Conservation (phyloP, 2,888 invertebrate genomes). For the Acutogordius australiensis region DNA sequence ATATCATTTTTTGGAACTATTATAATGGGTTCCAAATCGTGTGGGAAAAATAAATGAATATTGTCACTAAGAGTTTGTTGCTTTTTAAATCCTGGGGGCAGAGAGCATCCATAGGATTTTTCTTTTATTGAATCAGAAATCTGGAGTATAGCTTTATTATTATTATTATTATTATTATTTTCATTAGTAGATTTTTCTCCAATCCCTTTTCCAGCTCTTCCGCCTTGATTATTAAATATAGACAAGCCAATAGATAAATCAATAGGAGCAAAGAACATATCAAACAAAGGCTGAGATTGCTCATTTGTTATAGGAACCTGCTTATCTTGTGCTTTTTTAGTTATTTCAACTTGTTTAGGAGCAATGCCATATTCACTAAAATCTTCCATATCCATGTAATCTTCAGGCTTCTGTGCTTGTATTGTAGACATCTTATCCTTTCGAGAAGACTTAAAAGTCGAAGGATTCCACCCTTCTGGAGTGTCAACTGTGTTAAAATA, state of each 20-base stretch:
- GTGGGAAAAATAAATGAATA: too few species aligned
- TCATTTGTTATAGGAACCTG: too few species aligned
- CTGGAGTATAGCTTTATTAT: too few species aligned
- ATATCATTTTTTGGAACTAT: neutral
- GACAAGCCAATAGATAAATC: neutral
- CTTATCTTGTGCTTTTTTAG: neutral
- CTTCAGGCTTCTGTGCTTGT: constrained; percentile 35
- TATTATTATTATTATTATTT: too few species aligned
- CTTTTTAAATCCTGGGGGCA: neutral
- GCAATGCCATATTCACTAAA: constrained; percentile 76
- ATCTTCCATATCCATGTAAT: constrained; percentile 97
- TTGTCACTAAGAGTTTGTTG: too few species aligned
- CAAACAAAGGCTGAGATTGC: too few species aligned
- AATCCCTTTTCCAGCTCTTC: neutral
- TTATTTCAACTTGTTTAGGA: constrained; percentile 37
- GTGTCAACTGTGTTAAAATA: constrained; percentile 86
- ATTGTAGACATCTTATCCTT: constrained; percentile 29
- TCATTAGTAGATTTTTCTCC: too few species aligned
- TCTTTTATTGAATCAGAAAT: too few species aligned
- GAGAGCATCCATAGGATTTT: neutral
- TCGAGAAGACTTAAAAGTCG: constrained; percentile 60
- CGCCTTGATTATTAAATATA: neutral
- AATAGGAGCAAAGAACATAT: too few species aligned
- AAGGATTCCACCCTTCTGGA: constrained; percentile 64
- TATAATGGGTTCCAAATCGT: neutral